A percentile compares a stretch with the other conserved stretches of the same genome.
These are phyloP conservation scores for Oxyruncus cristatus DNA, from an alignment of 2,113 vertebrate species.

Conservation along the genomic window DNA sequence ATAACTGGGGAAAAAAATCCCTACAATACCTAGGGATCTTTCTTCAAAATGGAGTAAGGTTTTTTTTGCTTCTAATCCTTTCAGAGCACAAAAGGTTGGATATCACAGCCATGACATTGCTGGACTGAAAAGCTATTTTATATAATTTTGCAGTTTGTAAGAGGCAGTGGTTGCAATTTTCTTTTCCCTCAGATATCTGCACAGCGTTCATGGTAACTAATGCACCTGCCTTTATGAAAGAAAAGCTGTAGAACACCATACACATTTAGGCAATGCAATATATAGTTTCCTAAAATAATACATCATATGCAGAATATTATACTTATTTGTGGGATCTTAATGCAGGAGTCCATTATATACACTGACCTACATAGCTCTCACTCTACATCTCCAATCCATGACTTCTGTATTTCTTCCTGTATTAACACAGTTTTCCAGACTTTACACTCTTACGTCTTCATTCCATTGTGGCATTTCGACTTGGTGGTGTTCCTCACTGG, in stretches of 20 bases:
- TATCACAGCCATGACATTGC: not conserved
- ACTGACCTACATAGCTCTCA: not conserved
- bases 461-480: not conserved
- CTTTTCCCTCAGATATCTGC: not conserved
- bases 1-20: not conserved
- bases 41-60: not conserved
- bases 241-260: not conserved
- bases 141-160: not conserved
- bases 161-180: not conserved
- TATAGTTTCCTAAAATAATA: not conserved
- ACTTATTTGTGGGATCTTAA: not conserved
- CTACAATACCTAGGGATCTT: not conserved
- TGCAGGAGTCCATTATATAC: not conserved
- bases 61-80: constrained; percentile 1
- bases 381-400: not conserved
- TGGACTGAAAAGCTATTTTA: not conserved
- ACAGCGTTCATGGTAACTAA: not conserved
- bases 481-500: not conserved
- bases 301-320: not conserved
- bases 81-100: not conserved
- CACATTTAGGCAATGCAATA: not conserved
- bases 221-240: not conserved
- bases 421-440: not conserved
- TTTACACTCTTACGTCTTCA: not conserved
- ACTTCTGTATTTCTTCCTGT: not conserved